Evolutionary conservation across 2,113 vertebrate genomes (phyloP).

Genomic region (Pseudolaguvia tuberculata): DNA sequence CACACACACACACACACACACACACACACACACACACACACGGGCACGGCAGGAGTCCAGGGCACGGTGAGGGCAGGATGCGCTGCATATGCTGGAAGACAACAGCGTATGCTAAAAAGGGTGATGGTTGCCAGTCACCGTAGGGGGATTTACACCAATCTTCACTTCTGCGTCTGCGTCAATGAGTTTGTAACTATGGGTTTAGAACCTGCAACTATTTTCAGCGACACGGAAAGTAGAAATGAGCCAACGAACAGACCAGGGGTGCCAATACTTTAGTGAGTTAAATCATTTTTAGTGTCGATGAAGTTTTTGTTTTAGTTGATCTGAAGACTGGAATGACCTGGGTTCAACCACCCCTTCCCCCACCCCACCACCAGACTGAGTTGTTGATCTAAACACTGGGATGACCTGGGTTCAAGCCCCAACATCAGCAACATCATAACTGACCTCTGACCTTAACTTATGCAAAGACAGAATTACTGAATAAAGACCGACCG

Average conservation of each 20-base stretch:
- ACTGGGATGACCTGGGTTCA: no score
- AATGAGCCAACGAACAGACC: not conserved
- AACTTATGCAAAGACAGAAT: no score
- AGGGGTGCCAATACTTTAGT: not conserved
- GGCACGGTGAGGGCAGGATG: slow-evolving; percentile 34
- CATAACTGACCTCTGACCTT: no score
- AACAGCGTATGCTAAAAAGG: slow-evolving; percentile 48
- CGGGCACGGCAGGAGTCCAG: slow-evolving; percentile 32
- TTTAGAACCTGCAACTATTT: not conserved
- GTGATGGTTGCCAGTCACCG: slow-evolving; percentile 36
- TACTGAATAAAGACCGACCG: no score
- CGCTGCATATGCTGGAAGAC: slow-evolving; percentile 50
- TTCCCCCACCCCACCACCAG: no score
- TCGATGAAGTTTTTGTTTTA: no score
- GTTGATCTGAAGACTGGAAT: no score
- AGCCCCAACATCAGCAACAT: no score
- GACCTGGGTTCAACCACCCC: no score
- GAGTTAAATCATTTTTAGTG: no score
- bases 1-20: slow-evolving; percentile 17
- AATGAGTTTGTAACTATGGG: slow-evolving; percentile 14
- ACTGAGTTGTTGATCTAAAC: no score
- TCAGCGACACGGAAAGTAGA: not conserved
- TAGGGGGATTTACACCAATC: slow-evolving; percentile 14
- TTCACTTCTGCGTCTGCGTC: slow-evolving; percentile 30
- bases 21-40: not conserved